These are phyloP conservation scores for Pheucticus melanocephalus DNA, from an alignment of 2,113 vertebrate genomes.

Conservation along the genomic window DNA sequence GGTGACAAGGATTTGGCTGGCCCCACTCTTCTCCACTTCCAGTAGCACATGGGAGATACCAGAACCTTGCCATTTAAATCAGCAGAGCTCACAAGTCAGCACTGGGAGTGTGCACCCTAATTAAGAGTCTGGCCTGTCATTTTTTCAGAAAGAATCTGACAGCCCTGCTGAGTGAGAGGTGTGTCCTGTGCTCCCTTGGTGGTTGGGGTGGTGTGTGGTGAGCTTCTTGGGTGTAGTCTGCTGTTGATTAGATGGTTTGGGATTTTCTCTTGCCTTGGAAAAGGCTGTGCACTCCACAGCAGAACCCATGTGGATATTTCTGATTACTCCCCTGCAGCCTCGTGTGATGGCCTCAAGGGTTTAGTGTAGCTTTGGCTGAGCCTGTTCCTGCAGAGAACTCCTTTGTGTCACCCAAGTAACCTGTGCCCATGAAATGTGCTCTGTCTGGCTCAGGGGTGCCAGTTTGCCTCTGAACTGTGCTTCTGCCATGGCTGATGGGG, in stretches of 20 bases:
- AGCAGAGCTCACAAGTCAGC: not conserved
- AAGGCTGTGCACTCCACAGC: not conserved
- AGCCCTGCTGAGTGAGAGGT: not conserved
- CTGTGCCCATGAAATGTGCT: not conserved
- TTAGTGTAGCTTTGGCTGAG: not conserved
- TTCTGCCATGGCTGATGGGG: not conserved
- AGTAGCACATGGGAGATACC: not conserved
- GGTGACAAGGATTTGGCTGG: not conserved
- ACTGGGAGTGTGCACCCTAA: not conserved
- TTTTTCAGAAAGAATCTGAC: not conserved
- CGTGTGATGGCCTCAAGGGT: not conserved
- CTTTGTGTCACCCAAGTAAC: not conserved
- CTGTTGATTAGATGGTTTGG: not conserved
- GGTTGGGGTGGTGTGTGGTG: not conserved
- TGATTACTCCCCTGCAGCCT: not conserved
- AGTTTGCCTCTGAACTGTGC: not conserved
- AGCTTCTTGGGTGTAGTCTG: not conserved
- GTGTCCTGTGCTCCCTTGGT: not conserved
- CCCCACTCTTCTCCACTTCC: not conserved
- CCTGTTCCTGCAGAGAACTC: not conserved
- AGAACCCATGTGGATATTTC: not conserved
- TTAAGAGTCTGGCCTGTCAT: not conserved
- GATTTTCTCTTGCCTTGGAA: not conserved
- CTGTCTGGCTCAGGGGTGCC: not conserved
- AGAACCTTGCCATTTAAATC: not conserved